These are phyloP conservation scores for Catostylus mosaicus DNA, from an alignment of 30 jellyfish, hydroid and myxozoan species.

Conservation along the genomic window DNA sequence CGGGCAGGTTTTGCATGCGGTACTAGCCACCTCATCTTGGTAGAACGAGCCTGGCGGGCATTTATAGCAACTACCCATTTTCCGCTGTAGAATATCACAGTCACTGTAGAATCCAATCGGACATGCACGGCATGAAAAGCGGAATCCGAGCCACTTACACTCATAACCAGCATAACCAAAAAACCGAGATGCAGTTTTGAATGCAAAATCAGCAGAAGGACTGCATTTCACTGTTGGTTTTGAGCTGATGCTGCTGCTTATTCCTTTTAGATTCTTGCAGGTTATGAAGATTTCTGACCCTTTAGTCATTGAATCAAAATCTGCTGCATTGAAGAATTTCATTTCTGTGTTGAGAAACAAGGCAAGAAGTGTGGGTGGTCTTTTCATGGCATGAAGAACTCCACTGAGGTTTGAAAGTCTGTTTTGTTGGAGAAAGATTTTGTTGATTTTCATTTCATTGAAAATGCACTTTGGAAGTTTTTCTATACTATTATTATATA, in stretches of 20 bases:
- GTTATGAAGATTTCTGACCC: neutral
- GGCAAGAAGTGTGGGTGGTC: neutral
- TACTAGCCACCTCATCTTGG: conserved; percentile 38
- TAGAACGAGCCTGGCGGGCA: conserved; percentile 53
- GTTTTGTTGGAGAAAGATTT: neutral
- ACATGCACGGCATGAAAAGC: neutral
- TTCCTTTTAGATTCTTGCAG: neutral
- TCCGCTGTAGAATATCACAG: neutral
- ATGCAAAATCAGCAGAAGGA: neutral
- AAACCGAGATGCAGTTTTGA: neutral
- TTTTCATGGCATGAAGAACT: neutral
- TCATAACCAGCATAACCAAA: neutral
- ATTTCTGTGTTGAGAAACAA: neutral
- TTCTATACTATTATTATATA: neutral
- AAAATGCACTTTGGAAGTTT: neutral
- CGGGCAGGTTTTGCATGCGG: conserved; percentile 43
- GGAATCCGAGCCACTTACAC: neutral
- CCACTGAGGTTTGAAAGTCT: neutral
- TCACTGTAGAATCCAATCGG: neutral
- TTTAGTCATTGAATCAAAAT: neutral
- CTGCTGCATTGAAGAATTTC: neutral
- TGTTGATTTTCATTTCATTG: neutral
- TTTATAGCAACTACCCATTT: neutral
- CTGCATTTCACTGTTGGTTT: neutral
- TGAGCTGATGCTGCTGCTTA: neutral